Conservation (phyloP, 2,888 invertebrate genomes). For the Troilus luridus region DNA sequence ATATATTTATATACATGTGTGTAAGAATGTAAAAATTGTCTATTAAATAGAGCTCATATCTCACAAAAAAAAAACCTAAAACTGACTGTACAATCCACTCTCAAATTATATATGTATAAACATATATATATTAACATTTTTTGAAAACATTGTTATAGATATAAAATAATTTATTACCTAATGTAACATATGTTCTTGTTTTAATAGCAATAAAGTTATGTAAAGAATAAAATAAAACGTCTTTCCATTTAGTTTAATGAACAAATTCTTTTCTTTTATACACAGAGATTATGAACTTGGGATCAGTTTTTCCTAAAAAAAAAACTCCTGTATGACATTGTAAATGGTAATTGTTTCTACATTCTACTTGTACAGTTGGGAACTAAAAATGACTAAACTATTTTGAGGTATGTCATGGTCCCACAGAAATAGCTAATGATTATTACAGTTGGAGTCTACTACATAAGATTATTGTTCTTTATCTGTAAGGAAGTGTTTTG, state of each 20-base stretch:
- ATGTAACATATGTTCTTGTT: constrained; percentile 64
- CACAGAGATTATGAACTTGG: not conserved
- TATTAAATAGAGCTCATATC: constrained; percentile 64
- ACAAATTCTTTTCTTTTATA: not conserved
- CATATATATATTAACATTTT: constrained; percentile 61
- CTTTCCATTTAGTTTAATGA: constrained; percentile 33
- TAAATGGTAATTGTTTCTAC: not conserved
- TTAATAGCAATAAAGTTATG: constrained; percentile 64
- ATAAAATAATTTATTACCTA: constrained; percentile 64
- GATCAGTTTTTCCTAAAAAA: not conserved
- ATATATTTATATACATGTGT: constrained; percentile 59
- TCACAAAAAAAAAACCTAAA: constrained; percentile 61
- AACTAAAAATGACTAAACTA: no score
- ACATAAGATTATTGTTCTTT: no score
- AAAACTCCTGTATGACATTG: not conserved
- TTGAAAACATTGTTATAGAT: constrained; percentile 65
- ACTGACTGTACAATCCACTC: constrained; percentile 64
- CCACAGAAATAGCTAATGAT: no score
- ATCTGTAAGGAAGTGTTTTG: no score
- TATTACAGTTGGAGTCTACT: no score
- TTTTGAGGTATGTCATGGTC: no score
- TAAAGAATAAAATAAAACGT: constrained; percentile 52
- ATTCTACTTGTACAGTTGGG: no score
- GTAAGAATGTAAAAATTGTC: constrained; percentile 58
- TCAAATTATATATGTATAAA: constrained; percentile 65